A percentile compares a stretch with the other conserved stretches of the same genome.
phyloP scores from a whole-genome alignment of 2,797 vertebrate genomes.

The Simalia tracyae region DNA sequence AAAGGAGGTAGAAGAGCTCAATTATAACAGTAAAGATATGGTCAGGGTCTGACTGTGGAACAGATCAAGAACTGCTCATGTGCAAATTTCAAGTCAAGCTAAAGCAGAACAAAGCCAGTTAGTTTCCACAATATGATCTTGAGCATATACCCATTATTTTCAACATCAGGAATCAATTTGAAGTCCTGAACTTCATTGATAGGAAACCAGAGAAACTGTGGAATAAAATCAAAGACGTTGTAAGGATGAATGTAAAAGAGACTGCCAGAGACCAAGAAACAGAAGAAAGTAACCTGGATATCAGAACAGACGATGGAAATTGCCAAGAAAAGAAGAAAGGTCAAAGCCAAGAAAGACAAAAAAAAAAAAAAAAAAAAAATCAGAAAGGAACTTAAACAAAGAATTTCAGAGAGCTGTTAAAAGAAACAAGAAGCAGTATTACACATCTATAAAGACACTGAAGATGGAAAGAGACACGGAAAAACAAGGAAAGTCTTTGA shows the following conservation, averaged over 20 bases:
- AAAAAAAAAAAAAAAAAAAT: not conserved
- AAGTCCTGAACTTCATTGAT: not conserved
- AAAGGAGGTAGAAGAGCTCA: not conserved
- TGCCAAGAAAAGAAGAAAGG: not conserved
- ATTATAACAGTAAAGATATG: not conserved
- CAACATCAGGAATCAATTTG: not conserved
- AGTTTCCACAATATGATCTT: not conserved
- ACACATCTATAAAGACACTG: not conserved
- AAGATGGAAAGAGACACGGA: not conserved
- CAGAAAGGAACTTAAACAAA: not conserved
- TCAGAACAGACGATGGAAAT: not conserved
- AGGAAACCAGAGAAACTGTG: not conserved
- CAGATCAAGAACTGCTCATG: not conserved
- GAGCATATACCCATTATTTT: not conserved
- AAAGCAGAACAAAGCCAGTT: not conserved
- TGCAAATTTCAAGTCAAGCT: not conserved
- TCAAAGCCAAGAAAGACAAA: not conserved
- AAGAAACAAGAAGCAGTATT: not conserved
- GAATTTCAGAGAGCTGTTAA: not conserved
- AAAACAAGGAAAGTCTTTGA: not conserved
- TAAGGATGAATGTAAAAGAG: not conserved
- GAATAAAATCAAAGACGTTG: not conserved
- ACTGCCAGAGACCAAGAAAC: not conserved
- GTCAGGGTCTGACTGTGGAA: not conserved
- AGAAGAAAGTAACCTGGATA: not conserved